A percentile compares a stretch with the other conserved stretches of the same genome.
These are phyloP conservation scores for Chelonus insularis DNA, from an alignment of 1,140 invertebrate genomes.

Conservation along the genomic window DNA sequence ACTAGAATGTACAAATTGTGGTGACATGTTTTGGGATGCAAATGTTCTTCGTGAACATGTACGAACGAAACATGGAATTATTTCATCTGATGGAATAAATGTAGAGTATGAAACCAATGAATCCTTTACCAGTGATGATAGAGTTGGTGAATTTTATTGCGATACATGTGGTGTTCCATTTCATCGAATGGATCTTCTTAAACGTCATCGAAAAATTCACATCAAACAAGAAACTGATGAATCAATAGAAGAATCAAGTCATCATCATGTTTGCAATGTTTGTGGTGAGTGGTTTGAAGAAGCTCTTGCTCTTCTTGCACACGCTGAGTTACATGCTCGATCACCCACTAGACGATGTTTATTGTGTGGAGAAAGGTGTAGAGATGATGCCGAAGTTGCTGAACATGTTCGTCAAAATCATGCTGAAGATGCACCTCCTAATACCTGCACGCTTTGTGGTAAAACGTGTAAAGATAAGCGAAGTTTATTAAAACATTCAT, in stretches of 20 bases:
- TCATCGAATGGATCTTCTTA: conserved; percentile 72
- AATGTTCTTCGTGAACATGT: conserved; percentile 68
- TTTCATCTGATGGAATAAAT: conserved; percentile 44
- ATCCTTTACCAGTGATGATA: conserved; percentile 65
- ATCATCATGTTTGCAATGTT: conserved; percentile 70
- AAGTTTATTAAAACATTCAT: conserved; percentile 70
- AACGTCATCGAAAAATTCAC: conserved; percentile 67
- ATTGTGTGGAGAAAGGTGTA: conserved; percentile 67
- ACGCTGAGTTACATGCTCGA: conserved; percentile 73
- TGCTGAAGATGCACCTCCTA: conserved; percentile 62
- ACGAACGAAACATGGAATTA: conserved; percentile 62
- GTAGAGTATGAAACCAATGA: conserved; percentile 60
- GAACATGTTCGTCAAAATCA: conserved; percentile 64
- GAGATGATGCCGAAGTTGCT: conserved; percentile 61
- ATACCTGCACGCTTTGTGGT: conserved; percentile 65
- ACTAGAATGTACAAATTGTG: conserved; percentile 74
- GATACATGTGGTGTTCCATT: conserved; percentile 75
- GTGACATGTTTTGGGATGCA: conserved; percentile 78
- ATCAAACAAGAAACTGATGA: conserved; percentile 59
- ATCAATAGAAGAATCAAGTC: conserved; percentile 55
- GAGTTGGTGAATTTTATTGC: conserved; percentile 75
- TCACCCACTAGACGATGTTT: conserved; percentile 63
- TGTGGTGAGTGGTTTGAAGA: conserved; percentile 76
- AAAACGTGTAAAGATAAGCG: conserved; percentile 70
- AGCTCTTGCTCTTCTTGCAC: conserved; percentile 72